phyloP scores from a whole-genome alignment of 2,888 invertebrate species.

The Caradrina clavipalpis region DNA sequence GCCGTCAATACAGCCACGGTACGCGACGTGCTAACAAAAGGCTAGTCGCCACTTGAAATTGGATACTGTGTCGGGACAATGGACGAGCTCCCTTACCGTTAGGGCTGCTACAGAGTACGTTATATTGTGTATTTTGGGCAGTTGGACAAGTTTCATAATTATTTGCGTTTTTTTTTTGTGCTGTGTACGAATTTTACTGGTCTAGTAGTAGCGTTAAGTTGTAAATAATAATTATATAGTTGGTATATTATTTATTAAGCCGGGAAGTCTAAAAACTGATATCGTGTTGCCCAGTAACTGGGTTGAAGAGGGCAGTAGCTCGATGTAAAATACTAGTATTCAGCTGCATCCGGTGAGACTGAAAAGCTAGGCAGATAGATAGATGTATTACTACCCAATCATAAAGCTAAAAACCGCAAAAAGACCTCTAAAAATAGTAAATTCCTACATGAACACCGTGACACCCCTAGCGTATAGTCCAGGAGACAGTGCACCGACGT shows the following conservation, averaged over 20 bases:
- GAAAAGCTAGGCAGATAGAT: too few relatives aligned
- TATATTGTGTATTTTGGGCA: neutral
- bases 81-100: conserved; percentile 57
- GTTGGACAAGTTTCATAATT: neutral
- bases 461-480: conserved; percentile 58
- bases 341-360: too few relatives aligned
- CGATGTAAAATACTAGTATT: too few relatives aligned
- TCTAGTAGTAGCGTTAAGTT: too few relatives aligned
- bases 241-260: too few relatives aligned
- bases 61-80: conserved; percentile 64
- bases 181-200: too few relatives aligned
- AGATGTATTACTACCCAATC: too few relatives aligned
- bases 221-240: too few relatives aligned
- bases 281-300: too few relatives aligned
- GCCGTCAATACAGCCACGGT: conserved; percentile 48
- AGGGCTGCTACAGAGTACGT: conserved; percentile 46
- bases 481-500: conserved; percentile 60
- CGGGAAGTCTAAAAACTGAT: too few relatives aligned
- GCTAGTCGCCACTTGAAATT: conserved; percentile 64
- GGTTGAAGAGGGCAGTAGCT: too few relatives aligned
- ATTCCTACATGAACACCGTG: neutral
- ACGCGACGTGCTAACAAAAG: conserved; percentile 60
- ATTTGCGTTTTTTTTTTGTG: neutral
- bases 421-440: neutral
- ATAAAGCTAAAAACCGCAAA: too few relatives aligned